A percentile compares a stretch with the other conserved stretches of the same genome.
Conservation (phyloP, 2,797 vertebrate species). For the Delichon dasypus region DNA sequence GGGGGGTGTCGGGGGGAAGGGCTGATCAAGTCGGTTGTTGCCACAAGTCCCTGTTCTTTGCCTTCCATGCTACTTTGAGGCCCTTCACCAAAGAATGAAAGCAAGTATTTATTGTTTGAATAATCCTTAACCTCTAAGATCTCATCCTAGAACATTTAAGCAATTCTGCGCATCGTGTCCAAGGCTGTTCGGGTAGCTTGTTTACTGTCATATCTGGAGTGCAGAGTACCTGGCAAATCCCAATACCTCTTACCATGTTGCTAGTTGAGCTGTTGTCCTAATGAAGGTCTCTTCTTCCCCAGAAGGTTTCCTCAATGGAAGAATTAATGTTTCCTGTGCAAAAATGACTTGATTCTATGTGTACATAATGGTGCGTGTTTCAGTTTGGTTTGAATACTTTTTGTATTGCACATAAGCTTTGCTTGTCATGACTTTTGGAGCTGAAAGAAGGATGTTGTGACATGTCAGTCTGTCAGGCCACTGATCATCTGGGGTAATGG, state of each 20-base stretch:
- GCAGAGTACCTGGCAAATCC: not conserved
- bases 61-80: not conserved
- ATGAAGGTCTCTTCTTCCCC: not conserved
- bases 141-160: not conserved
- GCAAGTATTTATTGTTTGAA: not conserved
- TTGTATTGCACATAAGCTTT: rapidly evolving
- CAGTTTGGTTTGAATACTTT: not conserved
- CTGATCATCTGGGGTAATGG: not conserved
- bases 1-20: too few species aligned
- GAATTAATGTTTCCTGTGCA: not conserved
- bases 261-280: not conserved
- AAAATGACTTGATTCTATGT: not conserved
- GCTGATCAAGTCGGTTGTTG: not conserved
- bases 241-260: not conserved
- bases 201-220: not conserved
- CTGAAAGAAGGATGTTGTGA: not conserved
- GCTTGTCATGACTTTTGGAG: not conserved
- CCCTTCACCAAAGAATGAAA: not conserved
- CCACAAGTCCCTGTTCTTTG: not conserved
- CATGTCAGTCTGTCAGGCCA: not conserved
- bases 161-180: not conserved
- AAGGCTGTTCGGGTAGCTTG: not conserved
- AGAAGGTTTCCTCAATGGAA: not conserved
- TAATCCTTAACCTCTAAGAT: not conserved
- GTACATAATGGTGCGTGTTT: not conserved